These are phyloP conservation scores for Pachyuromys duprasi DNA, from an alignment of 2,797 vertebrate species.

Conservation along the genomic window DNA sequence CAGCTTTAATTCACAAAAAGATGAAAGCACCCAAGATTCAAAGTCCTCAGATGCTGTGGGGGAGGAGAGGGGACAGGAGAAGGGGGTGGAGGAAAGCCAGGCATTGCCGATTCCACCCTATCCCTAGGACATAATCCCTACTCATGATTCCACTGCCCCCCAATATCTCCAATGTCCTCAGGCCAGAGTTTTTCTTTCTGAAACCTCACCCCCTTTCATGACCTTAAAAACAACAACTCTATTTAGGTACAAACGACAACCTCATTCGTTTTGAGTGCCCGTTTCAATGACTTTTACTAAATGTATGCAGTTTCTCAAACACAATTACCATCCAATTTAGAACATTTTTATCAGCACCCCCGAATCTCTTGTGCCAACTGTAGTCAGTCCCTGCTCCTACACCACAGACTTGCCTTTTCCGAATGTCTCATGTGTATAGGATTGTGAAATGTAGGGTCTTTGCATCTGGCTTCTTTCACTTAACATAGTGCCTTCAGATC, in stretches of 20 bases:
- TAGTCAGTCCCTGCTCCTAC: not conserved
- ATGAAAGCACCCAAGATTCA: not conserved
- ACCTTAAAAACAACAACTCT: not conserved
- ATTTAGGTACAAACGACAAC: not conserved
- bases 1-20: not conserved
- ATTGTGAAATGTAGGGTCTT: not conserved
- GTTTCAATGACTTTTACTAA: not conserved
- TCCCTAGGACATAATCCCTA: not conserved
- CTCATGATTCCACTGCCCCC: not conserved
- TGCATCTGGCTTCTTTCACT: constrained; percentile 1
- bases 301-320: not conserved
- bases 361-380: not conserved
- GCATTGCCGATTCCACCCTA: not conserved
- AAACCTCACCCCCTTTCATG: not conserved
- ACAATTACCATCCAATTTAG: not conserved
- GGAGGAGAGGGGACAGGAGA: too few relatives aligned
- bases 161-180: not conserved
- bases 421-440: not conserved
- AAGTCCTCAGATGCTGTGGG: not conserved
- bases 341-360: not conserved
- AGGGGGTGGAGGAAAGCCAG: not conserved
- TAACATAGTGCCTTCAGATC: not conserved
- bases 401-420: not conserved
- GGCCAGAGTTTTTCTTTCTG: not conserved
- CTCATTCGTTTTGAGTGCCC: not conserved